Percentiles rank a stretch among this genome's conserved stretches.
phyloP scores from a whole-genome alignment of 92 coral and sea anemone species.

The Bergia puertoricense region DNA sequence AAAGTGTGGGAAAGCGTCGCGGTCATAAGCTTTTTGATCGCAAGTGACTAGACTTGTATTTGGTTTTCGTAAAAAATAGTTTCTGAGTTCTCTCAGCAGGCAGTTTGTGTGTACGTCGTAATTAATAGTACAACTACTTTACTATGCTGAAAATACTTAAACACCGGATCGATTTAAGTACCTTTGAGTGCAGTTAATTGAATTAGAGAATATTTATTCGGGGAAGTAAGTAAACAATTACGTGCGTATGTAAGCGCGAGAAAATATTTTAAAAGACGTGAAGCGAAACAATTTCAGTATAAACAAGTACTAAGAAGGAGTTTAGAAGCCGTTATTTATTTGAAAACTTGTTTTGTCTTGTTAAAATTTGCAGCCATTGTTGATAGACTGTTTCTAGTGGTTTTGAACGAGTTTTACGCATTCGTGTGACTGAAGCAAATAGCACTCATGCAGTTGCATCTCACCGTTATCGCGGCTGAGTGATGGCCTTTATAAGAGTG shows the following conservation, averaged over 20 bases:
- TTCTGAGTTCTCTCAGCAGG: not conserved
- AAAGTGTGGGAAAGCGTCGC: not conserved
- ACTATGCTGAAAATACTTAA: slow-evolving; percentile 15
- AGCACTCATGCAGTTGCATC: not conserved
- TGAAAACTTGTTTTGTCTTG: not conserved
- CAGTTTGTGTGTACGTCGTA: not conserved
- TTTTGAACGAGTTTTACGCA: not conserved
- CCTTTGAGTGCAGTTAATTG: not conserved
- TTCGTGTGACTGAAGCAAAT: not conserved
- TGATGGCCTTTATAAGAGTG: slow-evolving; percentile 8
- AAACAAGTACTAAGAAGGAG: too few species aligned
- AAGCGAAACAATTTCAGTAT: not conserved
- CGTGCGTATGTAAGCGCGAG: not conserved
- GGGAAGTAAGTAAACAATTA: slow-evolving; percentile 28
- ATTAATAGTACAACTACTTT: not conserved
- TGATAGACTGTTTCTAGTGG: not conserved
- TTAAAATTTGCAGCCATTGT: too few species aligned
- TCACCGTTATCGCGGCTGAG: not conserved
- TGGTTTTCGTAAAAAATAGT: not conserved
- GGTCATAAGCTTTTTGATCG: not conserved
- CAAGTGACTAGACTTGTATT: not conserved
- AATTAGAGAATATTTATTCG: slow-evolving; percentile 15
- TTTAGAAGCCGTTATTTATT: not conserved
- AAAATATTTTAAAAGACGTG: not conserved
- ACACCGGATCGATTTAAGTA: slow-evolving; percentile 4